Evolutionary conservation across 2,888 invertebrate species (phyloP), one percentile per base, ranked within the genome.

Genomic region (Drosophila pseudotalamancana): DNA sequence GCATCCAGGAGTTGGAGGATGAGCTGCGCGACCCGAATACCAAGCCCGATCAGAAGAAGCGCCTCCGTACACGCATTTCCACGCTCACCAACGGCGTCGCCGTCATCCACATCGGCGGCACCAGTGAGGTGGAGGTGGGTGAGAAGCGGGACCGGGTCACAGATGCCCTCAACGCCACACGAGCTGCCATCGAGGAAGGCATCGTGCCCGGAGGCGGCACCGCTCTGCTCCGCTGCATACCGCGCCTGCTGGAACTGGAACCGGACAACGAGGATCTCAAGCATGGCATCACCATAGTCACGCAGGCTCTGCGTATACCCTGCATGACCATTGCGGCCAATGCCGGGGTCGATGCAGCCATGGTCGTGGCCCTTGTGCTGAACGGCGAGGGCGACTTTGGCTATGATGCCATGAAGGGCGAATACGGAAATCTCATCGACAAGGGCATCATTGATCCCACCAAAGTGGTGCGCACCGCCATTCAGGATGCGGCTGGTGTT

Each of bases 141-240:
- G 98, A 98, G 92, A 98, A 98, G 92, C 98, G 98, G 89, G 98
- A 98, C 89, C 94, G 98, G 54, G 97, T 98, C 1, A 97, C 96
- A 89, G 98, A 98, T 92, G 98, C 98, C 0, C 92, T 99, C 27
- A 97, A 97, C 90, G 98, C 98, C 0, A 99, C 98, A 0, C 93
- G 97, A 18, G 98, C 98, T 40, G 98, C 98, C 23, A 97, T 99
- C 48, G 98, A 98, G 90, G 98, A 99, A 92, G 98, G 98, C 56
- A 98, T 99, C 89, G 98, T 98, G 66, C 97, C 98, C 9, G 98
- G 98, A 76, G 98, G 98, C 92, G 98, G 98, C 51, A 96, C 96
- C 57, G 98, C 98, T 29, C 94, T 98, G 6, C 93, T 99, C 40
- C 94, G 98, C 77, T 97, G 97, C 90, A 94, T 97, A 61, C 94